phyloP scores from a whole-genome alignment of 2,797 vertebrate genomes.

The Otolemur crassicaudatus region DNA sequence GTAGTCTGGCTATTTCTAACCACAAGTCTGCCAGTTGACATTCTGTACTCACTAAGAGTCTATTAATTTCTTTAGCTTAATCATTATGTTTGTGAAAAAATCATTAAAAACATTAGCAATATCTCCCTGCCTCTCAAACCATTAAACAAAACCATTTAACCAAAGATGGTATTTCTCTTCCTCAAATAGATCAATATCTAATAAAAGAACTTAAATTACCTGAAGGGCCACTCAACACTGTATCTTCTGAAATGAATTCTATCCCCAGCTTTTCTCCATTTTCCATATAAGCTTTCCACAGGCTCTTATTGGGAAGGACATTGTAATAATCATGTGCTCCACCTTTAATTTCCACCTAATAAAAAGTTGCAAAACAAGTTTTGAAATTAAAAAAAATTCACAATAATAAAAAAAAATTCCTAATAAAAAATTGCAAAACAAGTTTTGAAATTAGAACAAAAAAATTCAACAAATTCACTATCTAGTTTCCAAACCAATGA shows the following conservation, averaged over 20 bases:
- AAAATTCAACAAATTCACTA: not conserved
- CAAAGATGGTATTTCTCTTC: constrained; percentile 21
- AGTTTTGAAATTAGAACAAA: too few species aligned
- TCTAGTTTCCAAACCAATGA: constrained; percentile 54
- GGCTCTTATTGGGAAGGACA: constrained; percentile 92
- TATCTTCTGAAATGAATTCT: constrained; percentile 90
- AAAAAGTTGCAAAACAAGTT: too few species aligned
- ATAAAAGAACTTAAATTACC: constrained; percentile 84
- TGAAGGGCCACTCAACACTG: constrained; percentile 86
- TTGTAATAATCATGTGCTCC: constrained; percentile 89
- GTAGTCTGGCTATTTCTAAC: constrained; percentile 30
- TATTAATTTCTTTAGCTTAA: not conserved
- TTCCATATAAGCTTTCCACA: constrained; percentile 89
- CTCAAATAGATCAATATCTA: constrained; percentile 2
- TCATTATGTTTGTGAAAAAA: constrained; percentile 7
- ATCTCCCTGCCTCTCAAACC: not conserved
- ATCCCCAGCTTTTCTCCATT: constrained; percentile 93
- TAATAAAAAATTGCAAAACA: constrained; percentile 70
- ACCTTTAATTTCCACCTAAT: constrained; percentile 91
- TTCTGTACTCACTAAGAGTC: not conserved
- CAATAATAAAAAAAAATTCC: constrained; percentile 69
- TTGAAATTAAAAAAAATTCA: too few species aligned
- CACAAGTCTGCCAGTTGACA: not conserved
- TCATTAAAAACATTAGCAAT: constrained; percentile 39
- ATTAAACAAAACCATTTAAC: not conserved